Evolutionary conservation across 2,797 vertebrate species (phyloP).

Genomic region (Lophotriccus pileatus): DNA sequence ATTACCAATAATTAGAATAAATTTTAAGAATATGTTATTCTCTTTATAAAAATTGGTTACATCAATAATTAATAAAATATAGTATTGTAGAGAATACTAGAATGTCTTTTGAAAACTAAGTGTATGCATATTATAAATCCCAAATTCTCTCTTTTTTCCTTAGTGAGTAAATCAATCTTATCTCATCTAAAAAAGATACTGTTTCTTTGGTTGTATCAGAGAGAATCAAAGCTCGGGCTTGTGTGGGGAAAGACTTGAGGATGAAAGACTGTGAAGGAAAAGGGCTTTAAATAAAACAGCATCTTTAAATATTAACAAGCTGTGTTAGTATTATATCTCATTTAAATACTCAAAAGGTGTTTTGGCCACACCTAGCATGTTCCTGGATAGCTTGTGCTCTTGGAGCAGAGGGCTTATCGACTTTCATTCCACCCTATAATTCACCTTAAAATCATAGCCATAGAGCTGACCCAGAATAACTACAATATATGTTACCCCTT

Average conservation of each 20-base stretch:
- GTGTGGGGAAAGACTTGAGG: neutral
- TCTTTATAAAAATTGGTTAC: neutral
- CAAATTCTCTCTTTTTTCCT: neutral
- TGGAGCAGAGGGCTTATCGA: neutral
- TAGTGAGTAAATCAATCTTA: neutral
- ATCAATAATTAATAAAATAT: neutral
- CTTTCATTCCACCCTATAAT: neutral
- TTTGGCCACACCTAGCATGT: neutral
- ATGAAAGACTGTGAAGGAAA: neutral
- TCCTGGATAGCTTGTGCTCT: neutral
- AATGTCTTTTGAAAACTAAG: neutral
- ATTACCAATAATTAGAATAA: neutral
- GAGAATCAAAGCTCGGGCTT: neutral
- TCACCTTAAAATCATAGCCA: neutral
- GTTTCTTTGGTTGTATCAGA: neutral
- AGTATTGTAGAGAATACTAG: neutral
- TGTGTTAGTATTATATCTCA: neutral
- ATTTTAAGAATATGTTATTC: neutral
- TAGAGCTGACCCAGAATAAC: neutral
- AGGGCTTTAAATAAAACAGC: neutral
- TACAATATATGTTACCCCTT: neutral
- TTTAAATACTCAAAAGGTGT: neutral
- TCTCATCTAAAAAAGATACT: neutral
- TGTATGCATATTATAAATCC: neutral
- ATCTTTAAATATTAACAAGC: neutral